Conservation (phyloP, 1,140 invertebrate species). For the Popillia japonica region DNA sequence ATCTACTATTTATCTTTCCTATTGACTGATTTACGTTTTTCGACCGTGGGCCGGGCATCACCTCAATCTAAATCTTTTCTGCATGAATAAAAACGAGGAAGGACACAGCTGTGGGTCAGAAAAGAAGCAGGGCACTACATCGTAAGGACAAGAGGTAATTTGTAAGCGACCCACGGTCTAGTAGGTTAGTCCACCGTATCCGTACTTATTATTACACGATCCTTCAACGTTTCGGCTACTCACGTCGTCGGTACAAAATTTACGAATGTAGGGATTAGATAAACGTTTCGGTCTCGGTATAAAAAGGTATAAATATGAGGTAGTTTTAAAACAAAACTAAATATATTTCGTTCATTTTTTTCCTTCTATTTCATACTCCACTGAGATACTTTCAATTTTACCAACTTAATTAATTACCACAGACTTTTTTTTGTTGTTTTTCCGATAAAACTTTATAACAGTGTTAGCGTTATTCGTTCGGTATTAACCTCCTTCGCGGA, state of each 20-base stretch:
- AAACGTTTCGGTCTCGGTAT: no score
- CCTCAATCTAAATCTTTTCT: slow-evolving; percentile 21
- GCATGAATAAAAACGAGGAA: slow-evolving; percentile 16
- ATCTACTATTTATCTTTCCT: slow-evolving; percentile 18
- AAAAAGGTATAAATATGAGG: no score
- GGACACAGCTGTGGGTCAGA: slow-evolving; percentile 10
- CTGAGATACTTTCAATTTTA: background rate
- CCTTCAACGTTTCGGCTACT: background rate
- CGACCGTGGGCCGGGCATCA: background rate
- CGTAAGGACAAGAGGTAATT: slow-evolving; percentile 21
- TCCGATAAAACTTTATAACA: background rate
- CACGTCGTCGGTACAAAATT: no score
- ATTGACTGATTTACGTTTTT: slow-evolving; percentile 35
- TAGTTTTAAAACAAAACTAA: no score
- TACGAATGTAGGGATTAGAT: no score
- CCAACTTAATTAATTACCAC: background rate
- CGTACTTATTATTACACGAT: background rate
- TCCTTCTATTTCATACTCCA: no score
- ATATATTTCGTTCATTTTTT: no score
- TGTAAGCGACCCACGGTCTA: background rate
- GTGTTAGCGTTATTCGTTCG: background rate
- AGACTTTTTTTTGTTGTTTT: background rate
- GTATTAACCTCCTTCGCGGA: slow-evolving; percentile 5
- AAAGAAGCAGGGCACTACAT: background rate
- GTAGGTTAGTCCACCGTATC: background rate